Conservation (phyloP, 2,113 vertebrate species). For the Phaethon lepturus region DNA sequence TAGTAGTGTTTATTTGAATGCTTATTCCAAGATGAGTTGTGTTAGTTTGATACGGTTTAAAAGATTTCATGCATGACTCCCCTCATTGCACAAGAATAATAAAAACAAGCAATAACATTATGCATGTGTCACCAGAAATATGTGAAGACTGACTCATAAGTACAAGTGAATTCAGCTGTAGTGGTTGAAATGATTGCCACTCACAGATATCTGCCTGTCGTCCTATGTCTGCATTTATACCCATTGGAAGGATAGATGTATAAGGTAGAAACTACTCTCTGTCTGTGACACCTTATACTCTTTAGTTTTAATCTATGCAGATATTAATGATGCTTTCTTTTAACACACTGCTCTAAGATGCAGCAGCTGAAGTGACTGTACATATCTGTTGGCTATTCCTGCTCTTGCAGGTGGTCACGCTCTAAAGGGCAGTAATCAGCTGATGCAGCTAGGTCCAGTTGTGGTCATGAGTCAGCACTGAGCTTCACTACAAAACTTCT, state of each 20-base stretch:
- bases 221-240: rapidly evolving
- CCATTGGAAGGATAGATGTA: neutral
- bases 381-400: neutral
- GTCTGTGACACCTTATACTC: neutral
- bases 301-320: too few relatives aligned
- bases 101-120: neutral
- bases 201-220: neutral
- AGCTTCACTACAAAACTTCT: neutral
- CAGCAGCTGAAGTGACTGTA: neutral
- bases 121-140: neutral
- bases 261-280: neutral
- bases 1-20: neutral
- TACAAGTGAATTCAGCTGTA: neutral
- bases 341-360: rapidly evolving
- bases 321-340: rapidly evolving
- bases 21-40: neutral
- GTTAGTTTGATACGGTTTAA: neutral
- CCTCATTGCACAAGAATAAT: neutral
- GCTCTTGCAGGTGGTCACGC: neutral
- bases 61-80: neutral
- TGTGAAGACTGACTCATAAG: slow-evolving; percentile 18
- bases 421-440: neutral
- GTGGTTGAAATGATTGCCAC: neutral
- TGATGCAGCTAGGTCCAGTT: neutral
- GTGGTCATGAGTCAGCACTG: neutral